Percentiles rank a stretch among this genome's conserved stretches.
phyloP scores from a whole-genome alignment of 1,140 invertebrate species.

The Hyphantria cunea region DNA sequence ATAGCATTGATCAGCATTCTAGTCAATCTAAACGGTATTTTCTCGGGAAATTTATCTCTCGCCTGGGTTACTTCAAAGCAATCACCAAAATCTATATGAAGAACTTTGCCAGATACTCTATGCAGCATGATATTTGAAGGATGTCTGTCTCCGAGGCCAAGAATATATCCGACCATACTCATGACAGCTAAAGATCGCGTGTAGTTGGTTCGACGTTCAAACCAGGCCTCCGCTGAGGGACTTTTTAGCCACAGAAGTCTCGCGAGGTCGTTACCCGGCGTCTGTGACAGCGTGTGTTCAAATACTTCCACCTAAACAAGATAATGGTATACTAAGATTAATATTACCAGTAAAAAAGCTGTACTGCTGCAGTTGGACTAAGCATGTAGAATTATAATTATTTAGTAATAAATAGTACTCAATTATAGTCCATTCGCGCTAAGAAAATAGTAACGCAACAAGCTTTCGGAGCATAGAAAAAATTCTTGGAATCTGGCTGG shows the following conservation, averaged over 20 bases:
- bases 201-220: slow-evolving; percentile 98
- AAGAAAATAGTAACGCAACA: no score
- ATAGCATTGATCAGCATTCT: slow-evolving; percentile 99
- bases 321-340: no score
- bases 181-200: slow-evolving; percentile 98
- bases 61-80: slow-evolving; percentile 96
- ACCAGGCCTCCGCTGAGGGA: slow-evolving; percentile 99
- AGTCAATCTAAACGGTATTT: slow-evolving; percentile 99
- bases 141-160: slow-evolving; percentile 93
- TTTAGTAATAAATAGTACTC: no score
- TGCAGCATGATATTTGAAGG: slow-evolving; percentile 99
- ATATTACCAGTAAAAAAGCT: no score
- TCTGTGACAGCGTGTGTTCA: slow-evolving; percentile 97
- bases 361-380: no score
- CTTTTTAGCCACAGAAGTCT: slow-evolving; percentile 98
- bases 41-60: slow-evolving; percentile 99
- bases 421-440: no score
- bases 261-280: slow-evolving; percentile 97
- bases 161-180: slow-evolving; percentile 97
- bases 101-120: slow-evolving; percentile 97
- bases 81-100: slow-evolving; percentile 99
- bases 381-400: no score
- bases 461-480: no score
- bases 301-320: slow-evolving; percentile 95
- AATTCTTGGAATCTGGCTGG: no score